Percentiles rank a stretch among this genome's conserved stretches.
Evolutionary conservation across 2,888 invertebrate genomes (phyloP).

Genomic region (Ophion costatus): DNA sequence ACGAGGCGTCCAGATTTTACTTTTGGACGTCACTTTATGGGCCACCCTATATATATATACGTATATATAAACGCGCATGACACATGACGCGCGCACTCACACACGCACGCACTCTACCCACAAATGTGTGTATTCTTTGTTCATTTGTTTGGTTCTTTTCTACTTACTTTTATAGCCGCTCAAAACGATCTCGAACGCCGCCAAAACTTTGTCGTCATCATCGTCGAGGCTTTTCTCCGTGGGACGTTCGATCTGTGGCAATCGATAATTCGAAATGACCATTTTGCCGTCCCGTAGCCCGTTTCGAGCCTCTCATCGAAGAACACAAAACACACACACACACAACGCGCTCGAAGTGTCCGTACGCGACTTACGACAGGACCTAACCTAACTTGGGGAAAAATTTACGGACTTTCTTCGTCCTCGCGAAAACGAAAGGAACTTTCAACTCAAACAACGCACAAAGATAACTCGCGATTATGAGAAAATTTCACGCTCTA

Average conservation of each 20-base stretch:
- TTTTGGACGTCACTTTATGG: no score
- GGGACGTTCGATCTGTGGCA: slow-evolving; percentile 55
- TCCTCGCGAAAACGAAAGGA: neutral
- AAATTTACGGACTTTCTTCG: neutral
- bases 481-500: no score
- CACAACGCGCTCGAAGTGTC: neutral
- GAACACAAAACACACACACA: neutral
- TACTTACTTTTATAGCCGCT: slow-evolving; percentile 52
- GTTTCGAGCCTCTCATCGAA: slow-evolving; percentile 25
- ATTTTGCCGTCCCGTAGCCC: slow-evolving; percentile 13
- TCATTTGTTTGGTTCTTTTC: neutral
- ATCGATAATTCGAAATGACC: slow-evolving; percentile 22
- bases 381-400: neutral
- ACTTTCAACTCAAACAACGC: neutral
- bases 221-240: slow-evolving; percentile 41
- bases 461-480: no score
- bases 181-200: slow-evolving; percentile 41
- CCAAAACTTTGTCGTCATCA: slow-evolving; percentile 36
- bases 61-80: no score
- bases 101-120: neutral
- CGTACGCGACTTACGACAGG: slow-evolving; percentile 28
- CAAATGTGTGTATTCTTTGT: neutral
- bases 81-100: no score
- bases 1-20: neutral
- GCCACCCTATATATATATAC: no score